These are phyloP conservation scores for Eulemur albifrons DNA, from an alignment of 2,797 vertebrate genomes.

Conservation along the genomic window DNA sequence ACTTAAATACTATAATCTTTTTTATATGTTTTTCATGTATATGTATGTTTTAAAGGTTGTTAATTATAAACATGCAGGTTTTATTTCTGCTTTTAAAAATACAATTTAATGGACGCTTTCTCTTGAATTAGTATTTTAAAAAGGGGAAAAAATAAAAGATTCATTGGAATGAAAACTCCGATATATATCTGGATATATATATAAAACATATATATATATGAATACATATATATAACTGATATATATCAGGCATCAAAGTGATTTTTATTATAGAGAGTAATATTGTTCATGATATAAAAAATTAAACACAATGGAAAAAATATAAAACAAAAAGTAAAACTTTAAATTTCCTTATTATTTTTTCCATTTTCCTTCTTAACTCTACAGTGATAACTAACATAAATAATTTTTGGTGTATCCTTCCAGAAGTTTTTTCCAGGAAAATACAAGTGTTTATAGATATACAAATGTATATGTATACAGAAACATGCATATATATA, in stretches of 20 bases:
- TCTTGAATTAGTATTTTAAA: background rate
- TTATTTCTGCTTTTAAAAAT: slow-evolving; percentile 20
- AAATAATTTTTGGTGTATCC: background rate
- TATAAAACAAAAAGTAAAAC: slow-evolving; percentile 2
- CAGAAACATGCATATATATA: background rate
- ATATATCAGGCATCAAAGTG: background rate
- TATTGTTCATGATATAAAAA: background rate
- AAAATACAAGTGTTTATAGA: background rate
- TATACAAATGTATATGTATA: background rate
- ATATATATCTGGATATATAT: background rate
- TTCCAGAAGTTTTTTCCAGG: background rate
- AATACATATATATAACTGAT: background rate
- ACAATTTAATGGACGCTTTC: background rate
- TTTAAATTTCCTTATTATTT: background rate
- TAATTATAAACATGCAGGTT: background rate
- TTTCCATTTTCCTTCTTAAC: background rate
- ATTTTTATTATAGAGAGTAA: background rate
- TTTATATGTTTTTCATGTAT: background rate
- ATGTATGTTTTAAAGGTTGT: background rate
- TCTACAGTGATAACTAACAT: background rate
- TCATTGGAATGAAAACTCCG: background rate
- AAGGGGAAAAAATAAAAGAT: slow-evolving; percentile 15
- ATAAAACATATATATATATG: background rate
- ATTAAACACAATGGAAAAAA: slow-evolving; percentile 3
- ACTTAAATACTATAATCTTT: background rate